Conservation (phyloP, 2,797 vertebrate genomes). For the Phoeniculus purpureus region DNA sequence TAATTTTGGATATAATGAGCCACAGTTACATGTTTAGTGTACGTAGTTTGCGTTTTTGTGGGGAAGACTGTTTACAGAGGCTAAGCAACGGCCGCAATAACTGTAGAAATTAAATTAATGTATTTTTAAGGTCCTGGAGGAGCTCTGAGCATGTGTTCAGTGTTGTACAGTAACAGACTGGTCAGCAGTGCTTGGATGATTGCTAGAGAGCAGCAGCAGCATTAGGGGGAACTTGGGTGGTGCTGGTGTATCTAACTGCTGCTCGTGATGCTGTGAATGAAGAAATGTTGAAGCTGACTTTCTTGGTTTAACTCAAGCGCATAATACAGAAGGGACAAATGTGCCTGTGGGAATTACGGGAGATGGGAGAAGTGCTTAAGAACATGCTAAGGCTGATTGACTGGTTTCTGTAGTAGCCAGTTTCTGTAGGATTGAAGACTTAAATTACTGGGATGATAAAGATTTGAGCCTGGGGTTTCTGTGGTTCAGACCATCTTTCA, state of each 20-base stretch:
- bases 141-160: fast-evolving
- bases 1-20: neutral
- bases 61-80: neutral
- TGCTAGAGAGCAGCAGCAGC: neutral
- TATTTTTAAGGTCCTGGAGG: neutral
- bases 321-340: neutral
- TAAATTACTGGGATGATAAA: neutral
- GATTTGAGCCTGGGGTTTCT: neutral
- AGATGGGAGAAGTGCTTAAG: neutral
- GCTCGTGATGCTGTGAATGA: neutral
- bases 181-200: neutral
- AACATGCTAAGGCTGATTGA: neutral
- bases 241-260: neutral
- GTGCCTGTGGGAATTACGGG: neutral
- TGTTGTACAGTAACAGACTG: neutral
- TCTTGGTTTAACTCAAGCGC: neutral
- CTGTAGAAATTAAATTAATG: neutral
- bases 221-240: neutral
- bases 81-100: neutral
- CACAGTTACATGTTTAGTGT: neutral
- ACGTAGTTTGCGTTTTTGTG: neutral
- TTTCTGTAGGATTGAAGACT: neutral
- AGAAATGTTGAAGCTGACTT: neutral
- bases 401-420: neutral
- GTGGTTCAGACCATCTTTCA: neutral